Conservation (phyloP, 1,140 invertebrate species). For the Periplaneta americana region DNA sequence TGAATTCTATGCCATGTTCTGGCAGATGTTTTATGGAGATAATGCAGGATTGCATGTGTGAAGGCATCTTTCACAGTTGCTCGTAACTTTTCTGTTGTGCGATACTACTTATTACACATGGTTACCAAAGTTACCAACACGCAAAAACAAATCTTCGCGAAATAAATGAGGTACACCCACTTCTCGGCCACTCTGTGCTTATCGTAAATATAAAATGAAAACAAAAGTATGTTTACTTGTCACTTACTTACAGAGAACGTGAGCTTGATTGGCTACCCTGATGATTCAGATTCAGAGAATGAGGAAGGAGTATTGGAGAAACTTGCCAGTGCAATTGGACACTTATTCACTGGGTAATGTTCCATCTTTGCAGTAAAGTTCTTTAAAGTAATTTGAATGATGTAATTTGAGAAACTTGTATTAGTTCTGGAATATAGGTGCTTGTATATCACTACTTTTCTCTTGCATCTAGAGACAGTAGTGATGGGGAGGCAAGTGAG, state of each 20-base stretch:
- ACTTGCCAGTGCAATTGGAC: conserved; percentile 61
- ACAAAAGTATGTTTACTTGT: no score
- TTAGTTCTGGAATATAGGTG: background rate
- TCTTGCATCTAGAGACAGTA: conserved; percentile 53
- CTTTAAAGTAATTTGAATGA: background rate
- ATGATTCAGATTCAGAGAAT: conserved; percentile 76
- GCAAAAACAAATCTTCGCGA: background rate
- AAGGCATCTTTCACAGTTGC: no score
- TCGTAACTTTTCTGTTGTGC: no score
- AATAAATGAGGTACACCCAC: no score
- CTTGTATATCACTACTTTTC: background rate
- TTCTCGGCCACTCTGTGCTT: no score
- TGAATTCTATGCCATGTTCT: no score
- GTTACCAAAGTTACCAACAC: no score
- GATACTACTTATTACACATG: no score
- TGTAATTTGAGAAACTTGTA: background rate
- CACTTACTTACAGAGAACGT: conserved; percentile 25
- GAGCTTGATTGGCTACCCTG: conserved; percentile 44
- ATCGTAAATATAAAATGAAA: no score
- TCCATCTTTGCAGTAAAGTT: background rate
- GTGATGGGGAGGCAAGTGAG: conserved; percentile 65
- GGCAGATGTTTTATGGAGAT: no score
- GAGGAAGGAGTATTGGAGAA: conserved; percentile 65
- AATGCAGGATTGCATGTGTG: no score
- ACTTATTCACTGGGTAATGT: conserved; percentile 60